Percentiles rank a stretch among this genome's conserved stretches.
phyloP scores from a whole-genome alignment of 2,113 vertebrate species.

The Thunnus maccoyii region DNA sequence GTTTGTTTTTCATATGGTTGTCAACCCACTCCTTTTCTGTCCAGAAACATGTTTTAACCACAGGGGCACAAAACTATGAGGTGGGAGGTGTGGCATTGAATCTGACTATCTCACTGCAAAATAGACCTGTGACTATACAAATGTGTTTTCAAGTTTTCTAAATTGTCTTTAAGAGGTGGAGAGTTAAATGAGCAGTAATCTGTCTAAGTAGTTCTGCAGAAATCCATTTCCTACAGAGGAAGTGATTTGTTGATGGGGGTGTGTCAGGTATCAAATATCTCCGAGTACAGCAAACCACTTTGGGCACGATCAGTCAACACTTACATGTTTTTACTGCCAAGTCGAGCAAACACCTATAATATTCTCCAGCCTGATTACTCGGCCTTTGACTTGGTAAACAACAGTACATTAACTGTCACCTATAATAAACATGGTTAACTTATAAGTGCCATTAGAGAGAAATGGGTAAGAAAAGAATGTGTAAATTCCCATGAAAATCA shows the following conservation, averaged over 20 bases:
- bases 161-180: no score
- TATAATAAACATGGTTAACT: background rate
- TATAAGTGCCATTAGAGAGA: background rate
- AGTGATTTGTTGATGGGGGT: background rate
- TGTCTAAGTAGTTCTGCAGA: no score
- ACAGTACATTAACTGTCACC: background rate
- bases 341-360: background rate
- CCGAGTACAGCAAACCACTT: constrained; percentile 24
- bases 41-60: no score
- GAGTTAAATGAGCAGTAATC: no score
- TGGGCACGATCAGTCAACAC: background rate
- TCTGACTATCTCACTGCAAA: no score
- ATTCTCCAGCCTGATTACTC: background rate
- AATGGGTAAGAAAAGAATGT: background rate
- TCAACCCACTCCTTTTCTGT: no score
- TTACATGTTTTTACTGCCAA: background rate
- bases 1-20: no score
- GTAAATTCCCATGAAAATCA: background rate
- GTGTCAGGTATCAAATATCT: constrained; percentile 26
- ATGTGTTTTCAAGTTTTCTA: no score
- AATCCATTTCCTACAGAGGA: background rate
- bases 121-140: no score
- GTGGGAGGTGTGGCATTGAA: no score
- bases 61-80: no score
- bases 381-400: background rate